Base-by-base conservation (phyloP, 2,797 vertebrate genomes). In the Hydrocynus forskahlii region DNA sequence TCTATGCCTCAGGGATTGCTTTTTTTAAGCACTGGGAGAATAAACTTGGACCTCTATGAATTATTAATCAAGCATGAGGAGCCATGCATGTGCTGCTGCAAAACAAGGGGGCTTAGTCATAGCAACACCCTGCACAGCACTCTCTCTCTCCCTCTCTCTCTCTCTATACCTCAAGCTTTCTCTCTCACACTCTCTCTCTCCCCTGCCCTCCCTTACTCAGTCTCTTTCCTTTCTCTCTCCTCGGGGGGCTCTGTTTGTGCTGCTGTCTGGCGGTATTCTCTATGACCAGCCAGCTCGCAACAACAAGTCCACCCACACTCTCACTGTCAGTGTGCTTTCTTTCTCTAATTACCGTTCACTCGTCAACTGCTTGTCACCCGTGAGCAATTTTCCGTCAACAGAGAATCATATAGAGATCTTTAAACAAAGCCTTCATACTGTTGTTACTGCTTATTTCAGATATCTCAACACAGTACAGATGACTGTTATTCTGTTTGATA, bases 41-140 rank as follows among this genome's bases (percentile, higher is more conserved):
- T 54, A 21, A 55, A 69, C 19, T 68, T 57, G 64, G 40, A 43
- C 7, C 9, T 1, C 0, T 67, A 76, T 80, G 77, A 83, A 80
- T 80, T 83, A 76, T 76, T 83, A 70, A 77, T 43, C 52, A 48
- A 29, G 54, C 21, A 48, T 25, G 29, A 71, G 25, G 50, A 76
- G 74, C n/a, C 55, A 40, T 23, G 55, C 38, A 43, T 60, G 72
- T 74, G 55, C 38, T 57, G 71, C 67, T 45, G 23, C 68, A 55
- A 62, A 73, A 80, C 25, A 50, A 21, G 76, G 25, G 25, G 43
- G 63, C 17, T 69, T 63, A 68, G 45, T 78, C 67, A 59, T 57
- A 79, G 68, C n/a, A 73, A 62, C 62, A 66, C 40, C 4, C 23
- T 60, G 12, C 29, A 55, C 25, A 52, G 25, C 52, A 57, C 21